Conservation (phyloP, 2,113 vertebrate genomes). For the Galeopterus variegatus region DNA sequence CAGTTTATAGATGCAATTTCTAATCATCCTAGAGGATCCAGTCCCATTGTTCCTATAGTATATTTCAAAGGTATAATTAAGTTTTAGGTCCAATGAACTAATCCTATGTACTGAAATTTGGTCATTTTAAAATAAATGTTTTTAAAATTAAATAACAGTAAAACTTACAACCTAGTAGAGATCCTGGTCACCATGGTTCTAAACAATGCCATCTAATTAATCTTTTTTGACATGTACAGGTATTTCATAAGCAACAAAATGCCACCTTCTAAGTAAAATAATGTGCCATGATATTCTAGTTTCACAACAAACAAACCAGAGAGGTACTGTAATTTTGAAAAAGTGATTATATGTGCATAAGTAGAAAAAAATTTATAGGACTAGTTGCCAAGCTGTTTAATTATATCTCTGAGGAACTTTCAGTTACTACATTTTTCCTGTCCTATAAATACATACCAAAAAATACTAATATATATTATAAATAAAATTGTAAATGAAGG, state of each 20-base stretch:
- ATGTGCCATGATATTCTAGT: background rate
- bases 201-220: background rate
- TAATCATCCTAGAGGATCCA: background rate
- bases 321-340: background rate
- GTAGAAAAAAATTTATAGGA: background rate
- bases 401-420: background rate
- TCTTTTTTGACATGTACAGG: conserved; percentile 38
- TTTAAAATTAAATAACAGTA: conserved; percentile 26
- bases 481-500: background rate
- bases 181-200: conserved; percentile 21
- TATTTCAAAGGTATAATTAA: conserved; percentile 54
- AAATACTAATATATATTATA: conserved; percentile 13
- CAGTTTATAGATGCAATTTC: background rate
- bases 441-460: conserved; percentile 23
- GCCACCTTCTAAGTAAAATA: conserved; percentile 3
- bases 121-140: conserved; percentile 29
- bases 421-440: background rate
- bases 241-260: conserved; percentile 27
- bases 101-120: background rate
- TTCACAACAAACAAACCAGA: conserved; percentile 47
- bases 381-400: background rate
- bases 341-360: background rate
- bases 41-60: background rate
- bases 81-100: conserved; percentile 11
- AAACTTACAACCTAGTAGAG: conserved; percentile 10